Evolutionary conservation across 2,888 invertebrate genomes (phyloP), one percentile per base, ranked within the genome.

Genomic region (Philhelius pedissequus): DNA sequence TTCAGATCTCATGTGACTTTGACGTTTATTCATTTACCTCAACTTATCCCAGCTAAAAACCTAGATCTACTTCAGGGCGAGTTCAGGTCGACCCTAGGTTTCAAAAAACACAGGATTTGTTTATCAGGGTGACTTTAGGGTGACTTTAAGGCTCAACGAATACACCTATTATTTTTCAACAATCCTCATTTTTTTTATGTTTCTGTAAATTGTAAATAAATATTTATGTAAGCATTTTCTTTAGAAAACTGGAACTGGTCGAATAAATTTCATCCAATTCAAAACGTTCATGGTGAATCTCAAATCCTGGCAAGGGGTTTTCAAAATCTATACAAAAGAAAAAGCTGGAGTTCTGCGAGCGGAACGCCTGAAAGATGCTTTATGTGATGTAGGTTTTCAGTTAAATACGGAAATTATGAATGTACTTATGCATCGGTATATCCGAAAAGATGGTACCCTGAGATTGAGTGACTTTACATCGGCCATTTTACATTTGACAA

Each of bases 391-490:
- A 15, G 97, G 98, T 4, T 98, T 97, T 89, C 96, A 96, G 88
- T 92, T 98, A 27, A 97, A 96, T 87, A 96, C 96, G 77, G 96
- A 96, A 83, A 96, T 97, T 30, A 93, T 98, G 89, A 95, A 96
- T 7, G 94, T 96, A 60, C 93, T 98, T 8, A 95, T 97, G 81
- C 93, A 97, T 86, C 93, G 97, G 84, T 97, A 97, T 88, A 97
- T 97, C 96, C 93, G 97, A 86, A 97, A 97, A 90, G 98, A 98
- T 90, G 97, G 97, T 43, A 97, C 97, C 73, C 93, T 98, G 52
- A 93, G 98, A 87, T 96, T 98, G 89, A 97, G 97, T 9, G 98
- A 98, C 91, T 98, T 97, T 90, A 97, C 97, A 2, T 96, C 96
- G 0, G 96, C 97, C 50, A 96, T 98, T 88, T 93, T 98, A 88